Evolutionary conservation across 2,888 invertebrate genomes (phyloP), one percentile per base, ranked within the genome.

Genomic region (Scaptomyza parva): DNA sequence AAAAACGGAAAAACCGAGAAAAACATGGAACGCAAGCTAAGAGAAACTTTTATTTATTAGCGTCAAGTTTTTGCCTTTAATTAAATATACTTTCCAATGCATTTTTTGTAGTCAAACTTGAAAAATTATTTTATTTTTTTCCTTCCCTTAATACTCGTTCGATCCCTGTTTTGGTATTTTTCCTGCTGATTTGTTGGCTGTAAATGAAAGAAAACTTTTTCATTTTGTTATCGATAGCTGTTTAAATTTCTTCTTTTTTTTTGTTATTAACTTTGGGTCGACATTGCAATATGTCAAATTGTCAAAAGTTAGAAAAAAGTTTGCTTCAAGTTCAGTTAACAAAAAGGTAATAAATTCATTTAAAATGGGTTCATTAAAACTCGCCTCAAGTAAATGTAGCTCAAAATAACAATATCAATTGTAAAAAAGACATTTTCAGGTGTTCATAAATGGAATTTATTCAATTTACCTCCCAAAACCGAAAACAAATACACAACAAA

Each of bases 351-450:
- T 52, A 43, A 61, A 51, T 69, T 73, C 53, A 47, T 50, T 70
- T 37, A 70, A 70, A 37, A 60, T 57, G 50, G 41, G 33, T 76
- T 59, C 53, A 45, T 58, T 40, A 33, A 44, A 61, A 48, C 4
- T 48, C 14, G 11, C 58, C 51, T 40, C 17, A 58, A 70, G 35
- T 59, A 50, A 65, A 70, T 70, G 76, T 76, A 81, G 85, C 85
- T 84, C 81, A 81, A 84, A 78, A 76, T 66, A 68, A 70, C 61
- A 63, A 26, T 22, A 35, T 45, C 28, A 61, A 11, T 59, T 54
- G 37, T 61, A 48, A 60, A 72, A 82, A 83, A 83, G 86, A 83
- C 82, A 83, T 85, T 78, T 81, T 83, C 80, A 80, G 81, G 84
- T 82, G 78, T 82, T 82, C 81, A 76, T 18, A 51, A 70, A 66